These are phyloP conservation scores for Rhogogaster chlorosoma DNA, from an alignment of 2,888 invertebrate species.

Conservation along the genomic window DNA sequence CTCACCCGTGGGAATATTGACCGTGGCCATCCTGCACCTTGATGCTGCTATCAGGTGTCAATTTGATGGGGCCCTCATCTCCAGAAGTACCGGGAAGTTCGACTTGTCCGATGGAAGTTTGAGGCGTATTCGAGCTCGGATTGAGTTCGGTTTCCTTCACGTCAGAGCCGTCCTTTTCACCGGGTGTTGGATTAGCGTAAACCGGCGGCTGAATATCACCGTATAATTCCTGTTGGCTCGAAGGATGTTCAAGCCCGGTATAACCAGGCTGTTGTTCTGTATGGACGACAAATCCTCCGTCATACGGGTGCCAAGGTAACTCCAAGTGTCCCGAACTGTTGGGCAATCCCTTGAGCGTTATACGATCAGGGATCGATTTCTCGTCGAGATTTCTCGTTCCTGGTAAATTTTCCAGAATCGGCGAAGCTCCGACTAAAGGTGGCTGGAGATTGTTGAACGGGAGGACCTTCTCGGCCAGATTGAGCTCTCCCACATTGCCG, in stretches of 20 bases:
- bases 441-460: slow-evolving; percentile 55
- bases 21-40: slow-evolving; percentile 52
- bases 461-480: slow-evolving; percentile 60
- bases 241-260: neutral
- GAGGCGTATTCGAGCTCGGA: neutral
- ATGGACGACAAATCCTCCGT: neutral
- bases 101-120: neutral
- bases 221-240: too few relatives aligned
- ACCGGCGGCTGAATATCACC: neutral
- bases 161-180: neutral
- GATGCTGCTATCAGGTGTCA: slow-evolving; percentile 51
- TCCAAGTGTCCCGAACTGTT: neutral
- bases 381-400: slow-evolving; percentile 65
- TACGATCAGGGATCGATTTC: slow-evolving; percentile 65
- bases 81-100: neutral
- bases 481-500: slow-evolving; percentile 13
- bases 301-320: neutral
- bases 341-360: slow-evolving; percentile 36
- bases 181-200: neutral
- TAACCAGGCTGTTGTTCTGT: neutral
- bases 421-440: slow-evolving; percentile 35
- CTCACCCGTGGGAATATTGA: slow-evolving; percentile 58
- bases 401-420: slow-evolving; percentile 56
- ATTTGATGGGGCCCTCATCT: neutral
- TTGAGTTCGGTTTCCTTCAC: slow-evolving; percentile 14